Percentiles rank a stretch among this genome's conserved stretches.
Conservation (phyloP, 2,113 vertebrate species). For the Saimiri boliviensis region DNA sequence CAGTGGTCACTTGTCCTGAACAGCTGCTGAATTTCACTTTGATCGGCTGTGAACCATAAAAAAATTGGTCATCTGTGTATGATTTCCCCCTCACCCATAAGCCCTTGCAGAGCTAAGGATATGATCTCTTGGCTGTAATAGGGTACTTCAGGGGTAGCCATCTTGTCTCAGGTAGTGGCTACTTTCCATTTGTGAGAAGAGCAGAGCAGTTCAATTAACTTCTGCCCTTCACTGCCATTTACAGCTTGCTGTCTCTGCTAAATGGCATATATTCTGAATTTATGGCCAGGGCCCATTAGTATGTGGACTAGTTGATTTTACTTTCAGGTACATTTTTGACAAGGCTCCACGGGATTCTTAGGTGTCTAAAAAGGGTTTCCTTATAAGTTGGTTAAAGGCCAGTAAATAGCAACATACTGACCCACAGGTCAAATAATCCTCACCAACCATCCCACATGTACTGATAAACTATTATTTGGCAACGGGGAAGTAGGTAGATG, state of each 20-base stretch:
- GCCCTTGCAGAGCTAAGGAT: slow-evolving; percentile 85
- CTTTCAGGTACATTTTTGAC: slow-evolving; percentile 10
- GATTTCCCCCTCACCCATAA: slow-evolving; percentile 87
- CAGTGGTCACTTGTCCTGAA: slow-evolving; percentile 93
- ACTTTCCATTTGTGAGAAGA: slow-evolving; percentile 73
- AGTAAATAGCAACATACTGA: neutral
- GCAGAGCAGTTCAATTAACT: slow-evolving; percentile 80
- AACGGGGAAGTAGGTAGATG: neutral
- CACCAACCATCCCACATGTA: too few relatives aligned
- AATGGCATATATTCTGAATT: slow-evolving; percentile 72
- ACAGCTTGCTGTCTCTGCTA: slow-evolving; percentile 77
- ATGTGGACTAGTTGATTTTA: slow-evolving; percentile 37
- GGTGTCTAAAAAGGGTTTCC: neutral
- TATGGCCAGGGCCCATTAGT: slow-evolving; percentile 25
- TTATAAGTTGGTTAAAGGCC: neutral
- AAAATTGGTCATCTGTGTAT: slow-evolving; percentile 90
- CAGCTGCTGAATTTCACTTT: slow-evolving; percentile 93
- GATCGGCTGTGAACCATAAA: slow-evolving; percentile 90
- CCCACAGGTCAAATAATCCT: neutral
- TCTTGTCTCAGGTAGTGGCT: slow-evolving; percentile 81
- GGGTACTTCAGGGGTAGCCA: slow-evolving; percentile 80
- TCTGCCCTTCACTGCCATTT: slow-evolving; percentile 76
- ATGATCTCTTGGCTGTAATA: slow-evolving; percentile 75
- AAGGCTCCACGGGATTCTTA: neutral
- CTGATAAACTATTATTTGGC: neutral